A percentile compares a stretch with the other conserved stretches of the same genome.
Evolutionary conservation across 2,113 vertebrate genomes (phyloP).

Genomic region (Xiphorhynchus elegans): DNA sequence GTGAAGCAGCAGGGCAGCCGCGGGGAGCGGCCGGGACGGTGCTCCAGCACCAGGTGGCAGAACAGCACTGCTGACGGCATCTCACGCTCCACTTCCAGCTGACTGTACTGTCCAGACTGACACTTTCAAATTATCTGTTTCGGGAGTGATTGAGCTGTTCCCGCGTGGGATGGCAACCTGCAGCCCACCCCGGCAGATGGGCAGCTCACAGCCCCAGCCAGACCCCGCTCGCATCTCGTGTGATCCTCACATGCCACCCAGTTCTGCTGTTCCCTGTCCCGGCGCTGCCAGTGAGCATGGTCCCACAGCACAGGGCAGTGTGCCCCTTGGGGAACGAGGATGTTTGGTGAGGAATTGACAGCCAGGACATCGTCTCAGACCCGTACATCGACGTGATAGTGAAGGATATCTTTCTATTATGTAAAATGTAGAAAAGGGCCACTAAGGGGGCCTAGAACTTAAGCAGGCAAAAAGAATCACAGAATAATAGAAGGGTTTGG

Average conservation of each 20-base stretch:
- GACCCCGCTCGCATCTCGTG: fast-evolving
- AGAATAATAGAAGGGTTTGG: background rate
- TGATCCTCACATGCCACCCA: fast-evolving
- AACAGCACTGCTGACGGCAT: background rate
- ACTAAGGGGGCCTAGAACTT: background rate
- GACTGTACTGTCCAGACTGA: fast-evolving
- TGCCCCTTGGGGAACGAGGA: background rate
- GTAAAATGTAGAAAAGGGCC: background rate
- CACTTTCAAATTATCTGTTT: fast-evolving
- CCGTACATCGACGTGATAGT: fast-evolving
- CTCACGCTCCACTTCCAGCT: fast-evolving
- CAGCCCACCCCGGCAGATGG: background rate
- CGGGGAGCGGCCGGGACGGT: background rate
- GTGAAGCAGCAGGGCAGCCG: fast-evolving
- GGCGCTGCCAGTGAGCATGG: fast-evolving
- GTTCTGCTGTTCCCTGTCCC: fast-evolving
- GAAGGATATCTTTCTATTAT: background rate
- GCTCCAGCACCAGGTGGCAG: conserved; percentile 41
- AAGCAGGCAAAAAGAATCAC: background rate
- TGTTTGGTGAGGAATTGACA: background rate
- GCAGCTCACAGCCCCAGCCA: background rate
- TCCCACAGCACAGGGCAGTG: background rate
- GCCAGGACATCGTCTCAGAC: background rate
- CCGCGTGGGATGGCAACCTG: background rate
- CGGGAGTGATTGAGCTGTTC: background rate